Evolutionary conservation across 2,113 vertebrate genomes (phyloP).

Genomic region (Dermatemys mawii): DNA sequence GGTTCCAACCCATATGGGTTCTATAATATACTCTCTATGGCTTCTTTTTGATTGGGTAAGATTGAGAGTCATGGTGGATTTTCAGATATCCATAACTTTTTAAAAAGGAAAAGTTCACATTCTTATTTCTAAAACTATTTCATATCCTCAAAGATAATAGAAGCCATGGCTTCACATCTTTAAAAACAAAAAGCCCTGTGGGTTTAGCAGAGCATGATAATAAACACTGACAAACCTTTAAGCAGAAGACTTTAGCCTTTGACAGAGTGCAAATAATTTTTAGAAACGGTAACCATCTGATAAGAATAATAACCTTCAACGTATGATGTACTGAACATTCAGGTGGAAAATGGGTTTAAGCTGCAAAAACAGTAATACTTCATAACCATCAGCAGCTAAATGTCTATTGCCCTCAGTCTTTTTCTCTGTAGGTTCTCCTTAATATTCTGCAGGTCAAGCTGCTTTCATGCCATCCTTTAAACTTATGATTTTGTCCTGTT

Average conservation of each 20-base stretch:
- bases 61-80: neutral
- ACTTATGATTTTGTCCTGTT: neutral
- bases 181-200: neutral
- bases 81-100: neutral
- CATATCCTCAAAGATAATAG: neutral
- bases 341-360: conserved; percentile 17
- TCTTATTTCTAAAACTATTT: neutral
- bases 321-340: neutral
- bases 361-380: neutral
- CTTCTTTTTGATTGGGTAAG: neutral
- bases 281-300: neutral
- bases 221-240: conserved; percentile 11
- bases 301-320: neutral
- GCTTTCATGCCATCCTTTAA: neutral
- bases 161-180: neutral
- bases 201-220: conserved; percentile 2
- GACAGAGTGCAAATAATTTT: neutral
- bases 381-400: neutral
- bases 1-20: neutral
- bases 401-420: neutral
- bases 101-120: neutral
- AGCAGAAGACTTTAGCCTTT: conserved; percentile 3
- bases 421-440: neutral
- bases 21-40: neutral
- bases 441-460: neutral